Evolutionary conservation across 2,113 vertebrate genomes (phyloP), one percentile per base, ranked within the genome.

Genomic region (Phalacrocorax aristotelis): DNA sequence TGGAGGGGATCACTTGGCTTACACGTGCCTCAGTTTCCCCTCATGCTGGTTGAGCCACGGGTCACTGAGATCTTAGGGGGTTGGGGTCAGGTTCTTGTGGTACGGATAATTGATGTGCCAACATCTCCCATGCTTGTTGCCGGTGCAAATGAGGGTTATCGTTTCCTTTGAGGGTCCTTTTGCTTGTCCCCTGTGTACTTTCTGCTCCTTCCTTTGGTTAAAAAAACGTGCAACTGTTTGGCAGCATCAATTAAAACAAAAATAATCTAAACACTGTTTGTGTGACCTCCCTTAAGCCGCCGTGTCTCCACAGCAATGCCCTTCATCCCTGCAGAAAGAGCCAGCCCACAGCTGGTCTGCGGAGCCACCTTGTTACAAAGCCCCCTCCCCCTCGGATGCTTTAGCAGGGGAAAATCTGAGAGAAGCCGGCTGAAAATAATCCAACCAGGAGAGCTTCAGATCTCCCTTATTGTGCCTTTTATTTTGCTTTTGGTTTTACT

Each of bases 21-120:
- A 78, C 34, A 2, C 0, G 3, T 77, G 79, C 91, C 90, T 91
- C 77, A 51, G 85, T 97, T 97, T 97, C 95, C 89, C 76, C 38
- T 9, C 0, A 2, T 68, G 55, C 20, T 71, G 55, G 19, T n/a
- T 18, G 68, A 68, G 61, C 34, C 6, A 1, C 34, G 77, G 42
- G 6, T 69, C 49, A 69, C 14, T 0, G 3, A 48, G 81, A 36
- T 57, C 69, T 60, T 34, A 18, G 62, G 8, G 51, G 21, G 26
- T 30, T 54, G 70, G 38, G 29, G 10, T 34, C 14, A 38, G 64
- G 77, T 26, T 68, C n/a, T 51, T 32, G 20, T 36, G 42, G 29
- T 49, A 7, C 4, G 6, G 36, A 48, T 44, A 27, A 19, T 1
- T 10, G 60, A 34, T 36, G 29, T 22, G 10, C 57, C n/a, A 36